Evolutionary conservation across 2,888 invertebrate species (phyloP).

Genomic region (Sinopyrophorus schimmeli): DNA sequence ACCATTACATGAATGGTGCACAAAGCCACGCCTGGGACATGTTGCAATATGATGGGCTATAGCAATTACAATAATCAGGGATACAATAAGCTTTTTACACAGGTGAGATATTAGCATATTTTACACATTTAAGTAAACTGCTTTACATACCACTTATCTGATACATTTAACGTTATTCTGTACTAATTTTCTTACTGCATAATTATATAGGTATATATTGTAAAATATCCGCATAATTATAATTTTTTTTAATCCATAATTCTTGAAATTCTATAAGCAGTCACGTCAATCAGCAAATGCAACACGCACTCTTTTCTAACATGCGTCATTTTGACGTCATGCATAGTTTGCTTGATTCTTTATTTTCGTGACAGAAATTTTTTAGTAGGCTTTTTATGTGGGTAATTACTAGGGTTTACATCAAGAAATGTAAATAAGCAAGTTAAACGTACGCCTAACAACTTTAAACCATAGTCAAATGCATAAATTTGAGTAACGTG

Average conservation of each 20-base stretch:
- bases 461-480: too few species aligned
- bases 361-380: conserved; percentile 15
- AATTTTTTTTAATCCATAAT: conserved; percentile 23
- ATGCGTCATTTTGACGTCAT: conserved; percentile 44
- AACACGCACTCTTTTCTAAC: conserved; percentile 33
- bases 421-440: too few species aligned
- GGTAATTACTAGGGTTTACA: too few species aligned
- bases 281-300: conserved; percentile 31
- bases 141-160: not conserved
- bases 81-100: conserved; percentile 82
- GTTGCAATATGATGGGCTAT: conserved; percentile 77
- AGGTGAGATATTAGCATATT: too few species aligned
- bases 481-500: too few species aligned
- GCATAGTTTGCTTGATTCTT: conserved; percentile 19
- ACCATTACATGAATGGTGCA: conserved; percentile 46
- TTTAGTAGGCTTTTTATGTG: too few species aligned
- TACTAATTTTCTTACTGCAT: conserved; percentile 1
- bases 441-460: too few species aligned
- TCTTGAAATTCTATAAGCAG: conserved; percentile 29
- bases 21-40: conserved; percentile 58
- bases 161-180: not conserved
- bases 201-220: conserved; percentile 1
- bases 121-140: too few species aligned
- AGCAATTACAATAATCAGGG: conserved; percentile 72
- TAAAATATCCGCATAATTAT: conserved; percentile 28